Evolutionary conservation across 2,888 invertebrate species (phyloP), one percentile per base, ranked within the genome.

Genomic region (Ophioninae sp.): DNA sequence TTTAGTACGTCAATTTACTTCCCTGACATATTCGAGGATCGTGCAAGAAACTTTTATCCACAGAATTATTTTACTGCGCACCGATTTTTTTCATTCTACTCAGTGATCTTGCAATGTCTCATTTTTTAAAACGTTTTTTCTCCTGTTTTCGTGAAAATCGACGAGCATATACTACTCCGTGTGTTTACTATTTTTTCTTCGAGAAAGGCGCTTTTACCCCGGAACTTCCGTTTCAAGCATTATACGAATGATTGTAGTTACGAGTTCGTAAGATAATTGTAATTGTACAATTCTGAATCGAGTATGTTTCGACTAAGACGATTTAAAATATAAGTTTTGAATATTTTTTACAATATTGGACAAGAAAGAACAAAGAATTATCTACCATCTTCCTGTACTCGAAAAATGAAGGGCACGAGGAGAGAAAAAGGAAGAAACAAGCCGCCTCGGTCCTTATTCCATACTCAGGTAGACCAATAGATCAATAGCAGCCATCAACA

Each of bases 261-360:
- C 82, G 85, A 89, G 85, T 91, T 83, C 79, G 67, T 73, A 75
- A 89, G 85, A 90, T 85, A 89, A 89, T 87, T 87, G 90, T 89
- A 90, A 73, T 88, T 91, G 91, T 91, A 91, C 89, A 90, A 89
- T 91, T 91, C 89, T 88, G 88, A 88, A 90, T 91, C 88, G 88
- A 90, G 88, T 88, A 89, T 89, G 77, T 90, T 90, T 89, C 89
- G 89, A 17, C 82, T 89, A 87, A 90, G 91, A 90, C 89, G 88
- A 89, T 87, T 88, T 91, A 90, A 92, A 92, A 92, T 92, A 92
- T 92, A 92, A 92, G 92, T 92, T 92, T 92, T 92, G 90, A 92
- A 91, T 92, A 92, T 92, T 92, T 92, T 92, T 92, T 91, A 91
- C 89, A 91, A 90, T 85, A 89, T 84, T 83, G 80, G 30, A 30